phyloP scores from a whole-genome alignment of 2,888 invertebrate genomes.

The Gymnocheta viridis region DNA sequence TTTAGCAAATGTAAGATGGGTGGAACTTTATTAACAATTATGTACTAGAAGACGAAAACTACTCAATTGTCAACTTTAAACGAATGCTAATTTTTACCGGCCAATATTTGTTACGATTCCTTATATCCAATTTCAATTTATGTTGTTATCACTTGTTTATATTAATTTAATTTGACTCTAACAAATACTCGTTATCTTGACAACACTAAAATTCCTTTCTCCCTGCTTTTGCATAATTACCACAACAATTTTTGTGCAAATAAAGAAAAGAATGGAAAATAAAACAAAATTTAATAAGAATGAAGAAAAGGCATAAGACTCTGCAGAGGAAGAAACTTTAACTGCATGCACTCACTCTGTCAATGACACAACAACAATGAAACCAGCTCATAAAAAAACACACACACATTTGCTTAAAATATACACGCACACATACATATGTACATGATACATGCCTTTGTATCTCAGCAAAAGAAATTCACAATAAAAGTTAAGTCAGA shows the following conservation, averaged over 20 bases:
- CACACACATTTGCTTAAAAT: background rate
- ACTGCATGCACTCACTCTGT: constrained; percentile 37
- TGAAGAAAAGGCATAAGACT: constrained; percentile 47
- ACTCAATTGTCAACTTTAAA: too few species aligned
- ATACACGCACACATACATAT: background rate
- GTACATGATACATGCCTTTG: constrained; percentile 4
- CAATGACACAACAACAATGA: constrained; percentile 34
- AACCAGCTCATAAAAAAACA: constrained; percentile 18
- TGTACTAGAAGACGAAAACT: too few species aligned
- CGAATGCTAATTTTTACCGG: too few species aligned
- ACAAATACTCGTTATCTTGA: background rate
- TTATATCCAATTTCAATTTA: too few species aligned
- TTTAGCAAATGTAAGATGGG: too few species aligned
- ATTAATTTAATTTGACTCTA: background rate
- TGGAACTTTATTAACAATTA: too few species aligned
- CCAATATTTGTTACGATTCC: too few species aligned
- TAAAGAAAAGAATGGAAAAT: constrained; percentile 27
- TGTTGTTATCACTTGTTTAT: background rate
- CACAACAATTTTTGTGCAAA: constrained; percentile 65
- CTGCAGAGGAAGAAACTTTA: constrained; percentile 40
- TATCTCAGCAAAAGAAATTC: background rate
- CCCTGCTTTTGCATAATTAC: constrained; percentile 60
- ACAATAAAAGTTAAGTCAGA: constrained; percentile 32
- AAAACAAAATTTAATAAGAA: constrained; percentile 28
- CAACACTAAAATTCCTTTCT: constrained; percentile 22